phyloP scores from a whole-genome alignment of 92 coral and sea anemone species.

The Muricea muricata region DNA sequence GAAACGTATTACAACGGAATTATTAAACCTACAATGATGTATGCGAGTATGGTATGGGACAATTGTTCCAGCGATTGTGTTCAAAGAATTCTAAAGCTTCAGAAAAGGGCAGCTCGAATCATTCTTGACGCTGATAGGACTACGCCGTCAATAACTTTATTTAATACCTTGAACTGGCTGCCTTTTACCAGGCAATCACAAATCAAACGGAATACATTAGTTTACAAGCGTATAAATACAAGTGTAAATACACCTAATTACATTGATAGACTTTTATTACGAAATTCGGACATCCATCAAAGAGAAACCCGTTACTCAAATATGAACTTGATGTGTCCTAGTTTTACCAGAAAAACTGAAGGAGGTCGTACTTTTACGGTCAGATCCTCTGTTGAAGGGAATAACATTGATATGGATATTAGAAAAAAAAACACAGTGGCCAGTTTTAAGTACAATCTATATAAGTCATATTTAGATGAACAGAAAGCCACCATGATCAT shows the following conservation, averaged over 20 bases:
- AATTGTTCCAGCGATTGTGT: too few species aligned
- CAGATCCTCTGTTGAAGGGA: background rate
- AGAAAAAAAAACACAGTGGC: background rate
- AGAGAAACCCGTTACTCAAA: constrained; percentile 55
- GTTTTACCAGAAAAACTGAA: constrained; percentile 2
- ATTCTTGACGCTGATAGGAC: background rate
- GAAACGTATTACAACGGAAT: too few species aligned
- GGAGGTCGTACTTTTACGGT: constrained; percentile 7
- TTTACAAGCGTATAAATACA: too few species aligned
- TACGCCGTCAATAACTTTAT: constrained; percentile 1
- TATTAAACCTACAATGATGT: background rate
- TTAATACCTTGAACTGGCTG: background rate
- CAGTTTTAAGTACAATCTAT: background rate
- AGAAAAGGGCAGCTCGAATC: too few species aligned
- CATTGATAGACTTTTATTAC: constrained; percentile 9
- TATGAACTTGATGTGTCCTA: too few species aligned
- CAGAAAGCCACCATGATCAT: background rate
- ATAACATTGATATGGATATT: background rate
- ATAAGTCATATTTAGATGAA: background rate
- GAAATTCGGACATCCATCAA: constrained; percentile 32
- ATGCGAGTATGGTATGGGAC: background rate
- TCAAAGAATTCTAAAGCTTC: too few species aligned
- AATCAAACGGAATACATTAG: too few species aligned
- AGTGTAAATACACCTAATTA: constrained; percentile 6
- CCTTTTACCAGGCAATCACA: too few species aligned